These are phyloP conservation scores for Zoanthus solanderi DNA, from an alignment of 92 coral and sea anemone genomes.

Conservation along the genomic window DNA sequence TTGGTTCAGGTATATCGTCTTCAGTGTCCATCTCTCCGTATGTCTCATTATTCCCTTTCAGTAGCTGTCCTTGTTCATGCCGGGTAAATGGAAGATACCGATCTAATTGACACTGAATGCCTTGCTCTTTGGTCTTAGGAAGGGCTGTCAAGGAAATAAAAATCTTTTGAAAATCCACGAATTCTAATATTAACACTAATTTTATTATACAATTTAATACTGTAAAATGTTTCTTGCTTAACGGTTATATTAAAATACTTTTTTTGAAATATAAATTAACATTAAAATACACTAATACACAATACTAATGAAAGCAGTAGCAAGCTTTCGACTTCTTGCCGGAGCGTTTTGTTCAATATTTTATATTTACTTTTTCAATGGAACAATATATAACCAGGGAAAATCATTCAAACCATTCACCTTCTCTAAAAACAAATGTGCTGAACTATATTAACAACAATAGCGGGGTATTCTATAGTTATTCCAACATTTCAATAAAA, in stretches of 20 bases:
- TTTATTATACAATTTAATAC: too few relatives aligned
- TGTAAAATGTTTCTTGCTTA: too few relatives aligned
- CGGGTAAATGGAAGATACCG: background rate
- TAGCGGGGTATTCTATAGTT: background rate
- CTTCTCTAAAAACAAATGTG: too few relatives aligned
- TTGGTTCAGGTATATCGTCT: background rate
- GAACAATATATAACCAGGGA: too few relatives aligned
- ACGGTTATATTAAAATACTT: too few relatives aligned
- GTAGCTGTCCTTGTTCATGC: background rate
- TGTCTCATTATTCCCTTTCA: background rate
- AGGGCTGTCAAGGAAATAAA: background rate
- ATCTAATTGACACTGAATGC: background rate
- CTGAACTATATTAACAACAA: too few relatives aligned
- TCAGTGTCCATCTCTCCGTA: background rate
- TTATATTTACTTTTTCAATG: too few relatives aligned
- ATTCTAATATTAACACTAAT: background rate
- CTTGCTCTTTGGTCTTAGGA: constrained; percentile 20
- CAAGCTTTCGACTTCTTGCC: background rate
- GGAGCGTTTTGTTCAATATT: too few relatives aligned
- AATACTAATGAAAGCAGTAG: background rate
- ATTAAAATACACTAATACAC: background rate
- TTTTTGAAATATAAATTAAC: background rate
- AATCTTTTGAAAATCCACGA: background rate
- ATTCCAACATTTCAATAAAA: background rate
- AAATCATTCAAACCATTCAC: too few relatives aligned